Evolutionary conservation across 2,797 vertebrate genomes (phyloP).

Genomic region (Numenius phaeopus): DNA sequence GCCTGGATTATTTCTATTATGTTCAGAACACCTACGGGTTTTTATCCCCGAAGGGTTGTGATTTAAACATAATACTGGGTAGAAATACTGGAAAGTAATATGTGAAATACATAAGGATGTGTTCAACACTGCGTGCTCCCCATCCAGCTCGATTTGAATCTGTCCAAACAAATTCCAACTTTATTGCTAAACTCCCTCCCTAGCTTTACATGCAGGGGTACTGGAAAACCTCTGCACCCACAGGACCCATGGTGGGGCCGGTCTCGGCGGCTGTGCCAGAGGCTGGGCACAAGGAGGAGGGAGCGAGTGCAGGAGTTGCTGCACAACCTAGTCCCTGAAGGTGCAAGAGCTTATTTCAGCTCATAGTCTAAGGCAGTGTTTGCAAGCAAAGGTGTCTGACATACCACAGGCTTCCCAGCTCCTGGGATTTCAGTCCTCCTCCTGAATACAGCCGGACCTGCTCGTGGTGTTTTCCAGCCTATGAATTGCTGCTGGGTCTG

Average conservation of each 20-base stretch:
- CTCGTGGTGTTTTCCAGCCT: neutral
- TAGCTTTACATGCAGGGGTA: neutral
- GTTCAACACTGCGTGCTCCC: neutral
- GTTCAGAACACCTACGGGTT: slow-evolving; percentile 1
- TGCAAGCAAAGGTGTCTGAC: neutral
- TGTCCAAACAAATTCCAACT: neutral
- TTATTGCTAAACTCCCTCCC: neutral
- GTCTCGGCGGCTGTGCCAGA: neutral
- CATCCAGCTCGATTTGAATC: neutral
- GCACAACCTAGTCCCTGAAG: neutral
- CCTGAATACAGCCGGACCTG: neutral
- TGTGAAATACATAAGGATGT: slow-evolving; percentile 11
- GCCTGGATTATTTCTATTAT: slow-evolving; percentile 1
- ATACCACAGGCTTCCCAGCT: neutral
- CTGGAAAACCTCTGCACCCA: neutral
- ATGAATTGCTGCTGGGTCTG: neutral
- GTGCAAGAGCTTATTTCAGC: neutral
- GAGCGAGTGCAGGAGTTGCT: neutral
- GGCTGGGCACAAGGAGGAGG: neutral
- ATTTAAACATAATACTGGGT: slow-evolving; percentile 7
- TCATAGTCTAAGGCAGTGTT: neutral
- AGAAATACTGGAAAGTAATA: slow-evolving; percentile 20
- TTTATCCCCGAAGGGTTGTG: neutral
- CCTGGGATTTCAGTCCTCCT: neutral
- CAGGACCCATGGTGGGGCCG: neutral